These are phyloP conservation scores for Stictonetta naevosa DNA, from an alignment of 2,113 vertebrate genomes.

Conservation along the genomic window DNA sequence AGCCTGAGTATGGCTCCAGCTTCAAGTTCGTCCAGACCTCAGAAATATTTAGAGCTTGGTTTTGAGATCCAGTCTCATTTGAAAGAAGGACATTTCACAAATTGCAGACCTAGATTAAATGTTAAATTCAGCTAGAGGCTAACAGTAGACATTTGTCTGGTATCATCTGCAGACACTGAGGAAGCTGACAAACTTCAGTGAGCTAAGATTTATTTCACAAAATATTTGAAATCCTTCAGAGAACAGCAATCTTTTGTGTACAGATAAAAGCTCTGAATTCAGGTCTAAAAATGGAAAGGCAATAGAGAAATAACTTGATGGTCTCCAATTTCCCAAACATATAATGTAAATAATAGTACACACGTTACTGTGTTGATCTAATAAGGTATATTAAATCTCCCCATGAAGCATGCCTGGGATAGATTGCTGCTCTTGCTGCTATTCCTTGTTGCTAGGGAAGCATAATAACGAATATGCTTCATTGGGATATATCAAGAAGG, in stretches of 20 bases:
- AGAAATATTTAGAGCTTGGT: not conserved
- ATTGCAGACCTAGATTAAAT: not conserved
- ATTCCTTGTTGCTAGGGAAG: not conserved
- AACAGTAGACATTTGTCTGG: not conserved
- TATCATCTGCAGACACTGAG: not conserved
- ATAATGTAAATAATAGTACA: not conserved
- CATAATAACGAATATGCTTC: not conserved
- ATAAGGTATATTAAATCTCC: not conserved
- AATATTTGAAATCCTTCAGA: not conserved
- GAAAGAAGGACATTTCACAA: not conserved
- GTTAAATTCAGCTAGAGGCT: not conserved
- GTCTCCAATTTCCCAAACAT: not conserved
- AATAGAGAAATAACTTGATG: not conserved
- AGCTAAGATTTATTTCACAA: not conserved
- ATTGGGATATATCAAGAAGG: not conserved
- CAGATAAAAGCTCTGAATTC: not conserved
- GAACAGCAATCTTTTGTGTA: not conserved
- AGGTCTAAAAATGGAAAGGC: not conserved
- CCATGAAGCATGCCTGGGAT: not conserved
- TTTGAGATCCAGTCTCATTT: not conserved
- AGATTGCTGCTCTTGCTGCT: not conserved
- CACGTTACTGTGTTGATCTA: not conserved
- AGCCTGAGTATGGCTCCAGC: not conserved
- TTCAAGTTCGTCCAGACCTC: not conserved
- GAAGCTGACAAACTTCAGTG: not conserved